Evolutionary conservation across 2,797 vertebrate species (phyloP).

Genomic region (Sebastes nivosus): DNA sequence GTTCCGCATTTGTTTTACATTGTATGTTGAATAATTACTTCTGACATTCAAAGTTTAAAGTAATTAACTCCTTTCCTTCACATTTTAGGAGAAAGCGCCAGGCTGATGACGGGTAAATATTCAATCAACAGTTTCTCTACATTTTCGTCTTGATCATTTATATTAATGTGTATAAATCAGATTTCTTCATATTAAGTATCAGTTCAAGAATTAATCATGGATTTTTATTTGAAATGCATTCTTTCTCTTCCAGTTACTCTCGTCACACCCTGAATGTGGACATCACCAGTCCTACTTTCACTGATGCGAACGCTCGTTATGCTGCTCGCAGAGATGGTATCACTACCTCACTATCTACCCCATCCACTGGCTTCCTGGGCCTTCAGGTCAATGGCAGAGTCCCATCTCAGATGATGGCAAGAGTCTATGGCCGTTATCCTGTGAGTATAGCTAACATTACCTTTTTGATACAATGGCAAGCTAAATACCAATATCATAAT

Average conservation of each 20-base stretch:
- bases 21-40: background rate
- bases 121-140: background rate
- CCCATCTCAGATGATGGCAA: conserved; percentile 68
- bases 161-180: background rate
- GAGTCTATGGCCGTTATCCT: conserved; percentile 83
- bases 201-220: background rate
- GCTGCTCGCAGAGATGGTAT: conserved; percentile 56
- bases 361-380: conserved; percentile 81
- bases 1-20: background rate
- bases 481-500: background rate
- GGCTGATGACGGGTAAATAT: conserved; percentile 54
- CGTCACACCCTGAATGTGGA: conserved; percentile 74
- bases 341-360: conserved; percentile 71
- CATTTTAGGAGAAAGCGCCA: conserved; percentile 55
- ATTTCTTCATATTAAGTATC: background rate
- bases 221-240: conserved; percentile 10
- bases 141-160: background rate
- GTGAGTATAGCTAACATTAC: conserved; percentile 77
- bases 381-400: conserved; percentile 66
- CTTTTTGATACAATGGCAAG: background rate
- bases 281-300: conserved; percentile 78
- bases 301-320: conserved; percentile 72
- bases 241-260: conserved; percentile 52
- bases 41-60: background rate
- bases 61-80: background rate